Evolutionary conservation across 1,140 invertebrate genomes (phyloP).

Genomic region (Cotesia typhae): DNA sequence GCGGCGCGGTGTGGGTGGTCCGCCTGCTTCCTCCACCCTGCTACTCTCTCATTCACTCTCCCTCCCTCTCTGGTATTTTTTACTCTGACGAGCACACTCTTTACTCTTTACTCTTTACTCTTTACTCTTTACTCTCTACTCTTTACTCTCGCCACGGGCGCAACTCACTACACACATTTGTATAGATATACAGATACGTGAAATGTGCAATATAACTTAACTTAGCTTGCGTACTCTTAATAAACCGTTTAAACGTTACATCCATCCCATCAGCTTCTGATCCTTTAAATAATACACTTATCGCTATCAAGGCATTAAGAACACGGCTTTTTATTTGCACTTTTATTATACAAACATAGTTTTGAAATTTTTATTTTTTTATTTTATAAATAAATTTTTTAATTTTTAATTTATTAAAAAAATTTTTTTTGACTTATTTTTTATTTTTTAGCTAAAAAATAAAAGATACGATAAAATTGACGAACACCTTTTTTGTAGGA

Average conservation of each 20-base stretch:
- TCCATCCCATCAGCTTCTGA: slow-evolving; percentile 5
- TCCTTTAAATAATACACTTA: slow-evolving; percentile 10
- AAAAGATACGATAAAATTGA: too few species aligned
- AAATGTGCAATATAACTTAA: slow-evolving; percentile 1
- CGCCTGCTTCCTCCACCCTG: slow-evolving; percentile 60
- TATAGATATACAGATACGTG: too few species aligned
- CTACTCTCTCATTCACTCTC: slow-evolving; percentile 39
- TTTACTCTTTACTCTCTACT: slow-evolving; percentile 32
- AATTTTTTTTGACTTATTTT: too few species aligned
- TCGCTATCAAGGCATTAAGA: neutral
- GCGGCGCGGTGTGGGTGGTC: slow-evolving; percentile 64
- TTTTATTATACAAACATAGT: too few species aligned
- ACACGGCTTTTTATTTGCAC: too few species aligned
- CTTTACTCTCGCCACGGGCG: slow-evolving; percentile 27
- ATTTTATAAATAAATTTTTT: too few species aligned
- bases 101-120: slow-evolving; percentile 1
- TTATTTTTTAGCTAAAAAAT: too few species aligned
- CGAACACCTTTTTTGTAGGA: too few species aligned
- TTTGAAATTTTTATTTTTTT: too few species aligned
- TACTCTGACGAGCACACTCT: slow-evolving; percentile 2
- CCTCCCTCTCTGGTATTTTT: slow-evolving; percentile 30
- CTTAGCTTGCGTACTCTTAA: slow-evolving; percentile 14
- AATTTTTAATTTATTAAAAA: too few species aligned
- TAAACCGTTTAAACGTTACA: slow-evolving; percentile 6
- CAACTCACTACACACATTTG: neutral